Percentiles rank a stretch among this genome's conserved stretches.
Conservation (phyloP, 1,140 invertebrate genomes). For the Panagrolaimus sp. region DNA sequence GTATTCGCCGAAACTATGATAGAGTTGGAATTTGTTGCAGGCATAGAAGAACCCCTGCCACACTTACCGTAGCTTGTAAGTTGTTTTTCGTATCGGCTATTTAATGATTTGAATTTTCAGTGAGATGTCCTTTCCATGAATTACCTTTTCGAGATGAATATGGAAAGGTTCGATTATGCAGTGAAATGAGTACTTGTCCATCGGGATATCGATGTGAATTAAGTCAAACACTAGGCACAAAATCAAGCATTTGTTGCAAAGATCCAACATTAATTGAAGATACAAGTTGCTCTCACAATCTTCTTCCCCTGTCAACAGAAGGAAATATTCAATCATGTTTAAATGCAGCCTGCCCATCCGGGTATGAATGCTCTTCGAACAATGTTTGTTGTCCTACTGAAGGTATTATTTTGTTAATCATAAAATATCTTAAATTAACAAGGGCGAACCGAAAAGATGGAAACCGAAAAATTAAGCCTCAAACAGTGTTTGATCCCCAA, state of each 20-base stretch:
- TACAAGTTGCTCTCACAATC: constrained; percentile 22
- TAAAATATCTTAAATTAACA: no score
- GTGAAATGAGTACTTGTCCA: constrained; percentile 20
- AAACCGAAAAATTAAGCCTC: neutral
- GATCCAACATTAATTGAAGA: constrained; percentile 12
- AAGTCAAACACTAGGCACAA: constrained; percentile 21
- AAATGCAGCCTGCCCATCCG: constrained; percentile 16
- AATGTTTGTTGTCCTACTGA: constrained; percentile 18
- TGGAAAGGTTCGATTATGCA: constrained; percentile 23
- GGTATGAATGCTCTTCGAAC: constrained; percentile 10
- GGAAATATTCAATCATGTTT: constrained; percentile 22
- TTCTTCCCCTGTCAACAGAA: constrained; percentile 29
- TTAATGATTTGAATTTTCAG: constrained; percentile 19
- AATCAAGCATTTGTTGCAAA: constrained; percentile 25
- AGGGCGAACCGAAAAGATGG: no score
- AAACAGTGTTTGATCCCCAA: no score
- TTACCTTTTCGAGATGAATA: constrained; percentile 29
- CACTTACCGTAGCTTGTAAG: constrained; percentile 6
- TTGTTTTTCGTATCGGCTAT: constrained; percentile 1
- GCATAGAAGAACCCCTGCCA: constrained; percentile 13
- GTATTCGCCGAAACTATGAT: constrained; percentile 28
- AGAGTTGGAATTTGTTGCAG: constrained; percentile 26
- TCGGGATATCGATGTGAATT: constrained; percentile 26
- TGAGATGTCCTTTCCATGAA: constrained; percentile 21
- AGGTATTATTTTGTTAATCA: neutral